A percentile compares a stretch with the other conserved stretches of the same genome.
phyloP scores from a whole-genome alignment of 2,113 vertebrate genomes.

The Fulica atra region DNA sequence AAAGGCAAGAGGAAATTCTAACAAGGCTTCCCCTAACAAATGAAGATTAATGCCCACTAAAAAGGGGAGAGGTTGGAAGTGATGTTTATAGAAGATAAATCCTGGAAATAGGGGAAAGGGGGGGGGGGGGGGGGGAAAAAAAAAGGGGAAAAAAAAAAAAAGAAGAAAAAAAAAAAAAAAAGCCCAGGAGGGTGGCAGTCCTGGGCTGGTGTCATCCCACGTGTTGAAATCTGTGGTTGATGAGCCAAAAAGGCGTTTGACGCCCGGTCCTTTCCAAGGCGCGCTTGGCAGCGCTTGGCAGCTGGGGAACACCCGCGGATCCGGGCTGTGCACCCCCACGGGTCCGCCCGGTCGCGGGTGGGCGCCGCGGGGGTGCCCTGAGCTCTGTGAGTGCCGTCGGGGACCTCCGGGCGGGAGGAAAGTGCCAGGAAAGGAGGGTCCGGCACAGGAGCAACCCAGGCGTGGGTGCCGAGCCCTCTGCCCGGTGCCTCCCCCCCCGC shows the following conservation, averaged over 20 bases:
- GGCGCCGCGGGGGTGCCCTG: not conserved
- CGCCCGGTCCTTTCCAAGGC: not conserved
- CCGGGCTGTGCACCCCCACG: not conserved
- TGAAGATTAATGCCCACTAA: constrained; percentile 9
- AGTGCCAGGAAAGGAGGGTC: not conserved
- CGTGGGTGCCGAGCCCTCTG: not conserved
- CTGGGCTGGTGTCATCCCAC: not conserved
- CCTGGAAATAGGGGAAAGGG: not conserved
- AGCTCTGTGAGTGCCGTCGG: not conserved
- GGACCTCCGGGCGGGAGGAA: not conserved
- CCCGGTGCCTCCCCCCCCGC: not conserved
- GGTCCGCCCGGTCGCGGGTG: not conserved
- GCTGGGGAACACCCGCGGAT: not conserved
- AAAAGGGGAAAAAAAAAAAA: accelerated
- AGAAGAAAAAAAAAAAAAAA: not conserved
- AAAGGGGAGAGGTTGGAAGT: not conserved
- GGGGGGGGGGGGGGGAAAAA: too few relatives aligned
- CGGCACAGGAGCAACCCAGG: not conserved
- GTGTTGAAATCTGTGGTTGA: not conserved
- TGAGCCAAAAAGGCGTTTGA: not conserved
- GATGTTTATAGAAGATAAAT: not conserved
- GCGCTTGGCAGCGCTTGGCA: not conserved
- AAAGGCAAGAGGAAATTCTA: not conserved
- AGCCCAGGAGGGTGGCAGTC: not conserved
- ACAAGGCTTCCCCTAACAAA: constrained; percentile 3